Evolutionary conservation across 1,140 invertebrate species (phyloP).

Genomic region (Procambarus virginalis): DNA sequence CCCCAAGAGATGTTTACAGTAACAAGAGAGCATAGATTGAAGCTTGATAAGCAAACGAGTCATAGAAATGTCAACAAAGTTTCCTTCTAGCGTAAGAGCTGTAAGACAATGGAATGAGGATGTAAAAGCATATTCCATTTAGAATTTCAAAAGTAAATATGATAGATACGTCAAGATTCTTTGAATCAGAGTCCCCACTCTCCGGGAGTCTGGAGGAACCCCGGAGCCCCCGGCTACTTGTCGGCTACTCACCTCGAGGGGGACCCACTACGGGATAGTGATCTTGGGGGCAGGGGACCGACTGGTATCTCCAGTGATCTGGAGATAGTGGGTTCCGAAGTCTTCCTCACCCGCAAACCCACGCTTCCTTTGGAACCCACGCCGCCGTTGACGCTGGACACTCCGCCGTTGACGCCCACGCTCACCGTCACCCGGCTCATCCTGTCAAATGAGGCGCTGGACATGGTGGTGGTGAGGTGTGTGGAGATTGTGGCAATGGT

Average conservation of each 20-base stretch:
- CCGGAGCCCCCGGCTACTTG: no score
- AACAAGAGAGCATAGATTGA: no score
- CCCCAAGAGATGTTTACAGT: no score
- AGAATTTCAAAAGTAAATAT: no score
- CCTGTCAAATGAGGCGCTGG: not conserved
- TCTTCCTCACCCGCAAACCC: constrained; percentile 41
- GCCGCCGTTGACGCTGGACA: not conserved
- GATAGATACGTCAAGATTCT: no score
- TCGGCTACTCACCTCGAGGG: constrained; percentile 9
- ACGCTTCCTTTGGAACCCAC: not conserved
- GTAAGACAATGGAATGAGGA: no score
- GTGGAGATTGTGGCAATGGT: not conserved
- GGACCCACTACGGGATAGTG: constrained; percentile 21
- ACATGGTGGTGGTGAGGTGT: not conserved
- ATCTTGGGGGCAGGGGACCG: not conserved
- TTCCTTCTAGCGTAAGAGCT: no score
- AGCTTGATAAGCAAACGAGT: no score
- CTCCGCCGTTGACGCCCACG: not conserved
- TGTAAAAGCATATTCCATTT: no score
- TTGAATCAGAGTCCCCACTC: no score
- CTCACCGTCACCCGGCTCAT: constrained; percentile 8
- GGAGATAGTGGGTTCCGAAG: constrained; percentile 22
- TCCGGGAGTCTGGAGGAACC: no score
- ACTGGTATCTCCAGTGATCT: constrained; percentile 31
- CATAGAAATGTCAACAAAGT: no score